A percentile compares a stretch with the other conserved stretches of the same genome.
Conservation (phyloP, 2,888 invertebrate genomes). For the Amaurobius ferox region DNA sequence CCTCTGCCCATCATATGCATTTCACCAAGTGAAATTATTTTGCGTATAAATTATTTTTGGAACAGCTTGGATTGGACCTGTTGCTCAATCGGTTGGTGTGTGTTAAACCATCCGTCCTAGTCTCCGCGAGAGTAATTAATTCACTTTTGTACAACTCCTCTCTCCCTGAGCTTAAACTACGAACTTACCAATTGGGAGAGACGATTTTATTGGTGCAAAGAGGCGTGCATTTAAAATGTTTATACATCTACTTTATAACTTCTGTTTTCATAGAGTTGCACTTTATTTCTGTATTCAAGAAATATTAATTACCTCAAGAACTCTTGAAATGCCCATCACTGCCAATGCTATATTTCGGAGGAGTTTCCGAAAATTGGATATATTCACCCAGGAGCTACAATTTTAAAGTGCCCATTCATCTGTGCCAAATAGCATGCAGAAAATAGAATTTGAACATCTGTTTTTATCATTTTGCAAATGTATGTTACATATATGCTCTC, state of each 20-base stretch:
- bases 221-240: conserved; percentile 12
- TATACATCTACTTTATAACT: conserved; percentile 33
- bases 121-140: not conserved
- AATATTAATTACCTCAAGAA: conserved; percentile 5
- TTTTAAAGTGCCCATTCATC: not conserved
- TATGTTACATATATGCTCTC: too few species aligned
- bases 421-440: conserved; percentile 11
- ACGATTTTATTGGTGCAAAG: not conserved
- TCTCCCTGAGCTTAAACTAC: conserved; percentile 32
- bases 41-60: conserved; percentile 1
- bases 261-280: not conserved
- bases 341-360: not conserved
- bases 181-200: not conserved
- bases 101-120: conserved; percentile 38
- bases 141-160: conserved; percentile 1
- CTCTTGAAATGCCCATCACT: conserved; percentile 3
- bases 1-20: not conserved
- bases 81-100: conserved; percentile 20
- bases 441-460: too few species aligned
- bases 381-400: not conserved
- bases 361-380: not conserved
- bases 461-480: too few species aligned
- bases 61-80: conserved; percentile 15
- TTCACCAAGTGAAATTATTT: conserved; percentile 23
- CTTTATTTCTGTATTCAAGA: not conserved